Evolutionary conservation across 35 echinoderm and acorn worm genomes (phyloP).

Genomic region (Lytechinus variegatus): DNA sequence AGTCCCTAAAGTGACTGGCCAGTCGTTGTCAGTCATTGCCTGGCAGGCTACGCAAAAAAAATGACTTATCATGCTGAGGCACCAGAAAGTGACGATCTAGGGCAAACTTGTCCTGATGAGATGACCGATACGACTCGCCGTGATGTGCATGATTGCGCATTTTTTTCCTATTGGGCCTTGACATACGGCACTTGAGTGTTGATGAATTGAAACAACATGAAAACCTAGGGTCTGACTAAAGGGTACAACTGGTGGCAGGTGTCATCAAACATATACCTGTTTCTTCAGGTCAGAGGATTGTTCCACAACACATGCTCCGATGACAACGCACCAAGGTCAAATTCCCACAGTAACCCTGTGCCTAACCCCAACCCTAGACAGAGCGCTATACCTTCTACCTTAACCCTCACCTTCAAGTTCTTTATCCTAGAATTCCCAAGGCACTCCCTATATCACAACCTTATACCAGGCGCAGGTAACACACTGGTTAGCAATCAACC

Average conservation of each 20-base stretch:
- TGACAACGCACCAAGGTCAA: neutral
- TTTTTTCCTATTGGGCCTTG: neutral
- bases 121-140: neutral
- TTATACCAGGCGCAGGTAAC: no score
- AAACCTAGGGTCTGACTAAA: neutral
- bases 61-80: neutral
- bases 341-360: neutral
- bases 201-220: neutral
- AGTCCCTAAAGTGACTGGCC: neutral
- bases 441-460: no score
- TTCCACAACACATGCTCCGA: neutral
- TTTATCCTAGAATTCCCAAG: neutral
- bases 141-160: neutral
- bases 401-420: neutral
- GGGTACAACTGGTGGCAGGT: neutral
- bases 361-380: neutral
- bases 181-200: neutral
- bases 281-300: neutral
- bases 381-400: neutral
- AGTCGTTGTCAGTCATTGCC: neutral
- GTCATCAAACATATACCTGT: neutral
- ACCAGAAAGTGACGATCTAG: neutral
- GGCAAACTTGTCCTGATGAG: neutral
- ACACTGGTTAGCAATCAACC: no score
- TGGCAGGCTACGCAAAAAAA: neutral